Evolutionary conservation across 2,797 vertebrate genomes (phyloP).

Genomic region (Mormyrus proboscirostris): DNA sequence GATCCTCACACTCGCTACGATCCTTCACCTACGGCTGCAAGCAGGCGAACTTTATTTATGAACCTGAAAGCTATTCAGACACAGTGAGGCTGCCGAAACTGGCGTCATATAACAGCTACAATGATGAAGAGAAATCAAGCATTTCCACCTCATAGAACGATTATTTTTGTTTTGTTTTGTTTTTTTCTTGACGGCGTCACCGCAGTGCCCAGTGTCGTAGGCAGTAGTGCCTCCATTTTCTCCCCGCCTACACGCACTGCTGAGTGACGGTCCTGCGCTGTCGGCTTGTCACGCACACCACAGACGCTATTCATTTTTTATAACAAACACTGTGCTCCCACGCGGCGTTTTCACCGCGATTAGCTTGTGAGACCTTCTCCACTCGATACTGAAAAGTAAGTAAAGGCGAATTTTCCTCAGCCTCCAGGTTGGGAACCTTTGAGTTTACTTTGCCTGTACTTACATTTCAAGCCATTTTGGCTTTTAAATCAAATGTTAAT

Average conservation of each 20-base stretch:
- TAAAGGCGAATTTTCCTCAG: background rate
- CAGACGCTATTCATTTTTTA: background rate
- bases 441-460: background rate
- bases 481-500: conserved; percentile 19
- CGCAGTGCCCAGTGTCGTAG: background rate
- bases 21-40: too few relatives aligned
- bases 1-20: background rate
- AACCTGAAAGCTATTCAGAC: background rate
- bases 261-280: background rate
- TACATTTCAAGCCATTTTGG: background rate
- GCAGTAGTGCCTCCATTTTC: too few relatives aligned
- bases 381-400: background rate
- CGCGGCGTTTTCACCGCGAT: background rate
- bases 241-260: too few relatives aligned
- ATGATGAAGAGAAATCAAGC: background rate
- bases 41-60: background rate
- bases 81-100: background rate
- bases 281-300: background rate
- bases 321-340: background rate
- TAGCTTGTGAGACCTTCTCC: background rate
- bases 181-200: background rate
- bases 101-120: background rate
- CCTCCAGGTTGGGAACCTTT: background rate
- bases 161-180: background rate
- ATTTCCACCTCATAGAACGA: background rate